These are phyloP conservation scores for Forbesichthys agassizii DNA, from an alignment of 2,113 vertebrate genomes.

Conservation along the genomic window DNA sequence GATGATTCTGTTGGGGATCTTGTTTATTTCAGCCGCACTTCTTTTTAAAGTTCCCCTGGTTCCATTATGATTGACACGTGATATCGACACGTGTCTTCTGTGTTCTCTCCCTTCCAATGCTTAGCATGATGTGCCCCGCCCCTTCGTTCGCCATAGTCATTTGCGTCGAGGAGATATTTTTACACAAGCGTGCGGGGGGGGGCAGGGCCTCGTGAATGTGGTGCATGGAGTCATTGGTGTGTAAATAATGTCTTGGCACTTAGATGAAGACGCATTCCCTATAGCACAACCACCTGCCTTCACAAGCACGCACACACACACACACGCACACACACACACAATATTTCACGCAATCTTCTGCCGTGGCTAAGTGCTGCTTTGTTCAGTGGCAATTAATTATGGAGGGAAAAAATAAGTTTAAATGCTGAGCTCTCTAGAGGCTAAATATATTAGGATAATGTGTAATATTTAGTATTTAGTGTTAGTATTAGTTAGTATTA, in stretches of 20 bases:
- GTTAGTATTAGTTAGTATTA: too few relatives aligned
- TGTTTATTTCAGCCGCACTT: too few relatives aligned
- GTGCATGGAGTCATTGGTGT: constrained; percentile 6
- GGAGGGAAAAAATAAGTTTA: constrained; percentile 27
- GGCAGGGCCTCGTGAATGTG: constrained; percentile 6
- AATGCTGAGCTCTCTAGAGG: neutral
- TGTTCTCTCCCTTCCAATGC: neutral
- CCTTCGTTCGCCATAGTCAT: neutral
- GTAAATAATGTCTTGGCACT: constrained; percentile 16
- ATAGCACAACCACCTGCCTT: neutral
- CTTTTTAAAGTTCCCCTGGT: too few relatives aligned
- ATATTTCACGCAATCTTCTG: too few relatives aligned
- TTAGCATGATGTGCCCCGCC: neutral
- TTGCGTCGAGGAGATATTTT: too few relatives aligned
- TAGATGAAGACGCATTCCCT: neutral
- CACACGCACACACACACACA: neutral
- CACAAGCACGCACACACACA: neutral
- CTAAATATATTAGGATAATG: constrained; percentile 6
- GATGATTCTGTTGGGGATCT: constrained; percentile 15
- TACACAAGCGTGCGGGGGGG: too few relatives aligned
- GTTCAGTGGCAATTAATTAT: constrained; percentile 45
- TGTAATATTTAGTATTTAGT: neutral
- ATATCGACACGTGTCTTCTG: neutral
- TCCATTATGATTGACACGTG: neutral
- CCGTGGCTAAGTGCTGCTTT: constrained; percentile 40